Evolutionary conservation across 2,113 vertebrate genomes (phyloP).

Genomic region (Morphnarchus princeps): DNA sequence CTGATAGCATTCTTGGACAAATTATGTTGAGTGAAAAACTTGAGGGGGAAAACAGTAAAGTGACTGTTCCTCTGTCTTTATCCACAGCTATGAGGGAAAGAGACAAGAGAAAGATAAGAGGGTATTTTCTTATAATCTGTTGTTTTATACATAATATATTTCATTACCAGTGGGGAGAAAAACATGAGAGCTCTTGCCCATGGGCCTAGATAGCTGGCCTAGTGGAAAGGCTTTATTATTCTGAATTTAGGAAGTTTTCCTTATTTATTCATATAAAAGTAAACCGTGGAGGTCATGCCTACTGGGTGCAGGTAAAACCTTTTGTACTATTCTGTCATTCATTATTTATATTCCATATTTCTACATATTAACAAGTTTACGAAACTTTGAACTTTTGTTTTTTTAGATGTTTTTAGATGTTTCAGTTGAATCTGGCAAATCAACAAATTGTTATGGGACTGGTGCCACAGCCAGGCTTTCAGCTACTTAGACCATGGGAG

Average conservation of each 20-base stretch:
- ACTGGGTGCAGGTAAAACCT: background rate
- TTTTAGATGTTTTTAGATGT: background rate
- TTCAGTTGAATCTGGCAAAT: too few relatives aligned
- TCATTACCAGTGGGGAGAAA: background rate
- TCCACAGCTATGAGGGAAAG: background rate
- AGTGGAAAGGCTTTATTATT: background rate
- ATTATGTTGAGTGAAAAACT: background rate
- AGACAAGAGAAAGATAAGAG: background rate
- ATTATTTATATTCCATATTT: background rate
- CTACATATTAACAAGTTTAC: background rate
- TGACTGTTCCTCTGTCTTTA: background rate
- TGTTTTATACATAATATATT: background rate
- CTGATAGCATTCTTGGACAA: background rate
- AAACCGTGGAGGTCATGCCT: background rate
- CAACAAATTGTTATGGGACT: too few relatives aligned
- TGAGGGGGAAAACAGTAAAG: background rate
- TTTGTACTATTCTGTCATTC: background rate
- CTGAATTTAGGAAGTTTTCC: background rate
- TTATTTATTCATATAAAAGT: background rate
- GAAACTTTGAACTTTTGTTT: background rate
- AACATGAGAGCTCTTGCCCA: background rate
- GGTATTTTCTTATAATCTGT: background rate
- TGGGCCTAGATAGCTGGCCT: background rate
- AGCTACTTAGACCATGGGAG: background rate
- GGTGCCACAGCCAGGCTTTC: too few relatives aligned